Base-by-base conservation (phyloP, 2,113 vertebrate genomes). In the Puntigrus tetrazona region DNA sequence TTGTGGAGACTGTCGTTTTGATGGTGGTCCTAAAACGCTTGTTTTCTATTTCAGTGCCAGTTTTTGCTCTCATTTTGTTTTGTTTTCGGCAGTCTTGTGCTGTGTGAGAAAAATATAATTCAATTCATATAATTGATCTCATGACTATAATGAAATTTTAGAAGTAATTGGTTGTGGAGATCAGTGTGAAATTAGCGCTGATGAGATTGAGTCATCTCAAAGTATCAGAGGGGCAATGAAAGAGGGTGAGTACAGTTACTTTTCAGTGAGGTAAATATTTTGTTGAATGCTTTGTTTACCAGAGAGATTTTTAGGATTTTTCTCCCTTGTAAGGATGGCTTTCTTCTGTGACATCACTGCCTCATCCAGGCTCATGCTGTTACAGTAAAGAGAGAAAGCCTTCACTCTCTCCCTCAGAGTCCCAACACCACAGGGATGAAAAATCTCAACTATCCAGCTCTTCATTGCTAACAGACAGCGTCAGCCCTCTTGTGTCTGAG, bases 281-380 rank as follows among this genome's bases (percentile, higher is more conserved):
- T 8, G 18, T 18, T 4, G 31, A 31, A n/a, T 29, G 16, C 43
- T 50, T 55, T 45, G 50, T 84, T 84, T 45, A 45, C 73, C 14
- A 25, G 25, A n/a, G 5, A 1, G 14, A 6, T 45, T 41, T 20
- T 43, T 16, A 7, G 9, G 50, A 76, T 76, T 16, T 36, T 70
- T 87, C 80, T 77, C 29, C 82, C 78, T 84, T 77, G 77, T 87
- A 84, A 59, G 86, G 82, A 38, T 43, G 43, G 61, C 78, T 84
- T 55, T 81, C 38, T 50, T 55, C 77, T 18, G 72, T 81, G 77
- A 70, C 70, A 18, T 84, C 85, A 84, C 47, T 9, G 4, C 45
- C 27, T 59, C 50, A 27, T 25, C 75, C 52, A 61, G 50, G 34
- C 38, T 27, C 34, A 80, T 25, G 31, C 25, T 57, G 73, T 16